A percentile compares a stretch with the other conserved stretches of the same genome.
These are phyloP conservation scores for Artibeus lituratus DNA, from an alignment of 2,797 vertebrate species.

Conservation along the genomic window DNA sequence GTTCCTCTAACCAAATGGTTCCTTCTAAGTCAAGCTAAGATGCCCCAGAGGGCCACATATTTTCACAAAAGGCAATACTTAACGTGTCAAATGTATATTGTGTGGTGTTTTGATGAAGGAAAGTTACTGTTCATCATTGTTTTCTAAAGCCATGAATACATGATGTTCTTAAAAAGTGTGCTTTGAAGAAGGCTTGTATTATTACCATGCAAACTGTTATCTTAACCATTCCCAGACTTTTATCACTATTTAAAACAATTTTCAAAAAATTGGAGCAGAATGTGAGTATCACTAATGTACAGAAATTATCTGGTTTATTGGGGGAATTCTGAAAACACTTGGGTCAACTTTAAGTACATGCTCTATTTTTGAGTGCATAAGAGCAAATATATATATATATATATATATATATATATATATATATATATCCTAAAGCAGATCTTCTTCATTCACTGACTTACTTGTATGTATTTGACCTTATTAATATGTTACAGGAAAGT, in stretches of 20 bases:
- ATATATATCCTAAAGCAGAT: neutral
- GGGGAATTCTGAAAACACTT: constrained; percentile 8
- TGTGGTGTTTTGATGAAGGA: neutral
- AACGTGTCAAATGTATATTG: neutral
- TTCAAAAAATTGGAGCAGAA: neutral
- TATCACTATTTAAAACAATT: neutral
- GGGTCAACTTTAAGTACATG: neutral
- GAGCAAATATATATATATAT: neutral
- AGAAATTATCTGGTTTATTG: neutral
- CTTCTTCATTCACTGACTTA: neutral
- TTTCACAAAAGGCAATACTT: neutral
- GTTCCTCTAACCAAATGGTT: neutral
- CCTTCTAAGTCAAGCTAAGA: neutral
- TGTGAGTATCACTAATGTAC: neutral
- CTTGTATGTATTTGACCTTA: neutral
- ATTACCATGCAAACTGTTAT: neutral
- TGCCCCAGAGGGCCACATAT: neutral
- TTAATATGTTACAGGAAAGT: too few species aligned
- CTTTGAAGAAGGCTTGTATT: constrained; percentile 6
- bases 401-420: too few species aligned
- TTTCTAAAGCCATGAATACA: neutral
- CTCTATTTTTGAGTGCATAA: neutral
- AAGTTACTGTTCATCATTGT: neutral
- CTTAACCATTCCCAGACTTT: neutral
- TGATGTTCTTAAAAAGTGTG: neutral